These are phyloP conservation scores for Zeugodacus cucurbitae DNA, from an alignment of 1,140 invertebrate species.

Conservation along the genomic window DNA sequence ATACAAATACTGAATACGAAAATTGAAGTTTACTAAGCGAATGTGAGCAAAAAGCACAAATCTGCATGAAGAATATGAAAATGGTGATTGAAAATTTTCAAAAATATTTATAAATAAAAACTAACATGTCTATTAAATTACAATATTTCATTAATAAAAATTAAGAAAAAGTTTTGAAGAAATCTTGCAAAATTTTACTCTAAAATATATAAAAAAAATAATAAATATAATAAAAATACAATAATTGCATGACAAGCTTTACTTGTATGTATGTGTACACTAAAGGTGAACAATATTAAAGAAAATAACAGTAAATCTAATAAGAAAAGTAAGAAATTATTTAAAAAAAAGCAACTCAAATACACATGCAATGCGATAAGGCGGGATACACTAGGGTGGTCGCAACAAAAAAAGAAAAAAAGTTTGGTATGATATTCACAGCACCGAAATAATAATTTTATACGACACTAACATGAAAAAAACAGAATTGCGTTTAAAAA, in stretches of 20 bases:
- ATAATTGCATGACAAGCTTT: background rate
- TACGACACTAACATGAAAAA: too few species aligned
- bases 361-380: background rate
- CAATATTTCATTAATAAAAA: background rate
- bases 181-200: background rate
- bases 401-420: background rate
- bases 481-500: too few species aligned
- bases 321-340: background rate
- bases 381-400: background rate
- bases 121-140: conserved; percentile 4
- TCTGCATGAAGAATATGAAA: background rate
- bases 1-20: background rate
- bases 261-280: background rate
- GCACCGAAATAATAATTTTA: background rate
- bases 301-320: background rate
- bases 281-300: background rate
- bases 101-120: background rate
- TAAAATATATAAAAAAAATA: background rate
- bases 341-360: conserved; percentile 4
- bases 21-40: background rate
- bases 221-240: background rate
- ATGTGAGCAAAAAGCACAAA: background rate
- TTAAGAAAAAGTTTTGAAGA: background rate
- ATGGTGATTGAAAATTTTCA: background rate
- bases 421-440: background rate